These are phyloP conservation scores for Carlito syrichta DNA, from an alignment of 2,113 vertebrate species.

Conservation along the genomic window DNA sequence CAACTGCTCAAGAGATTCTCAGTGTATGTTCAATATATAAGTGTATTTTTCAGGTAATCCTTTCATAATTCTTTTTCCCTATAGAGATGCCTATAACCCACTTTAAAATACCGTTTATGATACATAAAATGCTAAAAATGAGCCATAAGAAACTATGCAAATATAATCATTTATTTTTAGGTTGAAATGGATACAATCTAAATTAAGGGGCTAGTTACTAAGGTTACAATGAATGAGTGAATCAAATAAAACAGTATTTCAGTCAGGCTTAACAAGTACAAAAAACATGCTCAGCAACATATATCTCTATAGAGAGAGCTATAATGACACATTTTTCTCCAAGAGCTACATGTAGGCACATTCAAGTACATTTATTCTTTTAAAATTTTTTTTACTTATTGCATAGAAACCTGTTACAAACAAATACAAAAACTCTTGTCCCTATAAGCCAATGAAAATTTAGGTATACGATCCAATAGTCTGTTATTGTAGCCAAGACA, in stretches of 20 bases:
- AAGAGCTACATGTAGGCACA: not conserved
- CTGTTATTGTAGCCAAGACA: not conserved
- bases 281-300: not conserved
- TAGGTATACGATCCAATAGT: not conserved
- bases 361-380: not conserved
- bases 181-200: constrained; percentile 54
- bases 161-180: constrained; percentile 60
- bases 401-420: not conserved
- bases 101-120: constrained; percentile 33
- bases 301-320: not conserved
- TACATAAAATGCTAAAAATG: constrained; percentile 32
- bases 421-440: not conserved
- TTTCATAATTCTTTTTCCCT: not conserved
- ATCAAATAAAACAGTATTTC: constrained; percentile 23
- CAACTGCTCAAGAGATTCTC: not conserved
- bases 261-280: not conserved
- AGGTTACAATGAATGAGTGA: constrained; percentile 47
- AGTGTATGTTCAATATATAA: not conserved
- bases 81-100: not conserved
- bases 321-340: not conserved
- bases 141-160: constrained; percentile 29
- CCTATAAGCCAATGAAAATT: not conserved
- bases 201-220: constrained; percentile 68
- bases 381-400: not conserved
- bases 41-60: not conserved